A percentile compares a stretch with the other conserved stretches of the same genome.
Conservation (phyloP, 2,888 invertebrate species). For the Cephus pygmeus region DNA sequence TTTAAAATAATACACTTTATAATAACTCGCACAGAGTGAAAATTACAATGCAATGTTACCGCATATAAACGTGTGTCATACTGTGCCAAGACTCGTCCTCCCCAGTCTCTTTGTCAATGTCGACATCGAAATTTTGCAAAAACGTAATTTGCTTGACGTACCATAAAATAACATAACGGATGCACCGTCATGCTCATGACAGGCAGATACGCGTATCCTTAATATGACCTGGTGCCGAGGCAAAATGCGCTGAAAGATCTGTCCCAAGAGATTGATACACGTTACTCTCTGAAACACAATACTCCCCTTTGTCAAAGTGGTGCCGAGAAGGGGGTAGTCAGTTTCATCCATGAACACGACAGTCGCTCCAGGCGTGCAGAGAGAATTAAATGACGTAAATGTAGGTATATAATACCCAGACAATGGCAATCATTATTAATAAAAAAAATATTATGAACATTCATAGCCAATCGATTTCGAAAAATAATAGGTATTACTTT, state of each 20-base stretch:
- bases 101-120: not conserved
- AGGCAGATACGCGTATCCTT: not conserved
- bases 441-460: not conserved
- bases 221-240: not conserved
- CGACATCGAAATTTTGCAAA: not conserved
- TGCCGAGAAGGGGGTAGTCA: not conserved
- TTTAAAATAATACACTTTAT: not conserved
- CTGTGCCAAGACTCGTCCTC: not conserved
- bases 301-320: not conserved
- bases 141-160: not conserved
- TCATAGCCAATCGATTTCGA: not conserved
- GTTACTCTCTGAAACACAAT: not conserved
- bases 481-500: not conserved
- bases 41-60: not conserved
- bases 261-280: slow-evolving; percentile 5
- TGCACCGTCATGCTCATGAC: not conserved
- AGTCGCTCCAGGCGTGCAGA: not conserved
- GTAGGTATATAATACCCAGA: not conserved
- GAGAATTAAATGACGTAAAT: not conserved
- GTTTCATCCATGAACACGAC: not conserved
- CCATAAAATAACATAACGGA: not conserved
- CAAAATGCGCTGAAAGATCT: not conserved
- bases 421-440: not conserved
- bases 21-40: not conserved
- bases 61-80: not conserved